These are phyloP conservation scores for Microtus richardsoni DNA, from an alignment of 2,113 vertebrate species.

Conservation along the genomic window DNA sequence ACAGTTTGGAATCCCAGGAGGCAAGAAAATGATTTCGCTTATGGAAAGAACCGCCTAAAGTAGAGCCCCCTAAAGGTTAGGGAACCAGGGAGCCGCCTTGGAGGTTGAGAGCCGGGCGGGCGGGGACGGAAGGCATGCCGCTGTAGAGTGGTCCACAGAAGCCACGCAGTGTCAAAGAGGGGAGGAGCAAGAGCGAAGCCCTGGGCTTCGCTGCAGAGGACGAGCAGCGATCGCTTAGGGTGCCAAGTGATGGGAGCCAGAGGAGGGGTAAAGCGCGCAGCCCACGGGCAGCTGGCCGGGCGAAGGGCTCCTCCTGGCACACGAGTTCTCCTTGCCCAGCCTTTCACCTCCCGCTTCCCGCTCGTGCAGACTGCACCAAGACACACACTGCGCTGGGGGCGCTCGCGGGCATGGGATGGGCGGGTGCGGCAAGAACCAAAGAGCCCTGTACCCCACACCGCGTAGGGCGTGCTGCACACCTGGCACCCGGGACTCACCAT, in stretches of 20 bases:
- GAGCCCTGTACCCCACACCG: slow-evolving; percentile 31
- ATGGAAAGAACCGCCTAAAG: neutral
- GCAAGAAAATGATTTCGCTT: neutral
- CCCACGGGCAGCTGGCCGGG: slow-evolving; percentile 85
- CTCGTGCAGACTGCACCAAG: neutral
- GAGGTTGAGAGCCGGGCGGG: neutral
- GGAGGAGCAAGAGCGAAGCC: neutral
- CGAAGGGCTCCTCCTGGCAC: slow-evolving; percentile 70
- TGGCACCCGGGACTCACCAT: slow-evolving; percentile 68
- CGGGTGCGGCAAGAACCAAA: neutral
- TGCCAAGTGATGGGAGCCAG: slow-evolving; percentile 79
- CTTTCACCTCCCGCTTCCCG: neutral
- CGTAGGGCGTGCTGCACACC: slow-evolving; percentile 58
- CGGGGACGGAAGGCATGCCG: neutral
- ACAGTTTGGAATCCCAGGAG: neutral
- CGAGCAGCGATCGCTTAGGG: slow-evolving; percentile 36
- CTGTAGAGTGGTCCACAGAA: neutral
- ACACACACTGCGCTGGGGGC: neutral
- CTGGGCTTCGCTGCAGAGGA: neutral
- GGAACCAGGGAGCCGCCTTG: neutral
- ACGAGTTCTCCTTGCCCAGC: neutral
- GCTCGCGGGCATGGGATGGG: neutral
- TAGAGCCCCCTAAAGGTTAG: neutral
- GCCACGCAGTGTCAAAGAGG: neutral
- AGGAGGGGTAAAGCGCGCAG: slow-evolving; percentile 70